Base-by-base conservation (phyloP, 2,797 vertebrate genomes). In the Cirrhinus molitorella region DNA sequence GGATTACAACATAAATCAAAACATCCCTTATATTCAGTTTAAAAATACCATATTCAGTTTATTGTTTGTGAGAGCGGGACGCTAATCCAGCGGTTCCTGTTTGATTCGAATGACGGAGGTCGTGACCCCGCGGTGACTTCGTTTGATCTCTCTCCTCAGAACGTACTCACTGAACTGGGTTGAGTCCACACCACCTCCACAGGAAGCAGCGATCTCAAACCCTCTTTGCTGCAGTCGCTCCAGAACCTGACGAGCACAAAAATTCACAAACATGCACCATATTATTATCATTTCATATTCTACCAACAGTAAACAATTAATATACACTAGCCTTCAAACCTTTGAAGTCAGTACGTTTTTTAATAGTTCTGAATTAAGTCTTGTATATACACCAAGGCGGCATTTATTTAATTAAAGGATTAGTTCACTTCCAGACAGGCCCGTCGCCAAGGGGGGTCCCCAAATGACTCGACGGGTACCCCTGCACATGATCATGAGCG, bases 151-250 rank as follows among this genome's bases (percentile, higher is more conserved):
- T 91, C 97, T 92, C 83, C 94, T 94, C 73, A 99, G 94, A 88
- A 98, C 91, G 21, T 98, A 99, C 94, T 99, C 97, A 83, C 96
- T 98, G 93, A 99, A 99, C 93, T 98, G 97, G 76, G 97, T 98
- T 28, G 97, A 97, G 94, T 99, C 98, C 84, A 96, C 96, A 3
- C 98, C 98, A 77, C 97, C 97, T 8, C 97, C 98, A 73, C 97
- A 97, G 0, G 98, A 98, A 68, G 95, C 96, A 79, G 96, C 95
- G 81, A 99, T 97, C 90, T 96, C 94, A 94, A 99, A 99, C 3
- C 97, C 97, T 88, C 94, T 95, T 88, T 97, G 96, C 91, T 97
- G 97, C 80, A 99, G 92, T 85, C 96, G 93, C 90, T 99, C 97
- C 87, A 99, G 94, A 87, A 98, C 97, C 98, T 99, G 9, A 67